Base-by-base conservation (phyloP, 92 coral and sea anemone genomes). In the Epizoanthus rinbou region DNA sequence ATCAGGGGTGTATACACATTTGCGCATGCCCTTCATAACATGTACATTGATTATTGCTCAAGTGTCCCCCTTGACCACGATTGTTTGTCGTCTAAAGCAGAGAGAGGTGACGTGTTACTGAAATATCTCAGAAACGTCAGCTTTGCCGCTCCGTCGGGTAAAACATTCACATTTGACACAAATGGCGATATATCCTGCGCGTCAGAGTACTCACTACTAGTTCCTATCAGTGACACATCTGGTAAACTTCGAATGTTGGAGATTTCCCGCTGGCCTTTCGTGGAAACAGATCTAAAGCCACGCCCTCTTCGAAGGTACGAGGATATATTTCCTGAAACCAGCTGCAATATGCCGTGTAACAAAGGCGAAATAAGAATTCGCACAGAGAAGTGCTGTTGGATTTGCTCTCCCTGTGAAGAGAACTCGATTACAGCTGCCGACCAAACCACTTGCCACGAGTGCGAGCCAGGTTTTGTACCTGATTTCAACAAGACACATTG, bases 381-480 rank as follows among this genome's bases (percentile, higher is more conserved):
- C 0, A 76, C 59, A n/a, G 69, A 33, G 54, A 54, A 81, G 10
- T 89, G 92, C 54, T 89, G 92, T 47, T 89, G 90, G 92, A 73
- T 33, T 52, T 89, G 92, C 73, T 67, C 54, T 18, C 59, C 25
- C 67, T 89, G 92, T 43, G 71, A 84, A 39, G 72, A 69, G n/a
- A 86, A 86, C 78, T 75, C 75, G 73, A 47, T 89, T 50, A 84
- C 84, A 18, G 75, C 65, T 1, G 70, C 45, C 11, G 50, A 82
- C 6, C 80, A 89, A 60, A 89, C 87, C 5, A 79, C 69, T 54
- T 89, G 92, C 67, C 67, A 60, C 28, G 57, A 84, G 35, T 89
- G 92, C 60, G 63, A 35, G 23, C 85, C 47, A 71, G 92, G 90
- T 59, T 86, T 75, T 53, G 25, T 45, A 82, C 82, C 83, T 73